Percentiles rank a stretch among this genome's conserved stretches.
Evolutionary conservation across 2,797 vertebrate genomes (phyloP).

Genomic region (Emys orbicularis): DNA sequence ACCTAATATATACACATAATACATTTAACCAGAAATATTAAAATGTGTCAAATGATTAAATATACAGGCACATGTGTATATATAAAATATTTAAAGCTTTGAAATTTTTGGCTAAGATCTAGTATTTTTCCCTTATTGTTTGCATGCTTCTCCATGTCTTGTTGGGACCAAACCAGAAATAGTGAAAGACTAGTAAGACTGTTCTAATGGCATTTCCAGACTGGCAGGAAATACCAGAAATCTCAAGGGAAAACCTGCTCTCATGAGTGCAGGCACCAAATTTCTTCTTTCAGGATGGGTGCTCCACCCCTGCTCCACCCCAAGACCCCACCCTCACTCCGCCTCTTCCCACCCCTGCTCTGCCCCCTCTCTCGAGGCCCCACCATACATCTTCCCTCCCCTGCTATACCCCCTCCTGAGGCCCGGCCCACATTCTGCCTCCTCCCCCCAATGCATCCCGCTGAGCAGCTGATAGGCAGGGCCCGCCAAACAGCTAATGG

Average conservation of each 20-base stretch:
- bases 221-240: neutral
- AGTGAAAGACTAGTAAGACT: neutral
- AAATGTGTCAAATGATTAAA: neutral
- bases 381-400: no score
- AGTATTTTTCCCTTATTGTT: neutral
- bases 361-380: no score
- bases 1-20: fast-evolving
- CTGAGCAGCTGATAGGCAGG: no score
- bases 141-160: neutral
- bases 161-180: neutral
- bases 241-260: neutral
- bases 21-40: neutral
- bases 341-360: no score
- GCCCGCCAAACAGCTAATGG: no score
- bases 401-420: fast-evolving
- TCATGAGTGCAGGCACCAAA: no score
- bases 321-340: no score
- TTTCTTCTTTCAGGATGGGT: no score
- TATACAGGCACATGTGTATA: neutral
- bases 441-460: no score
- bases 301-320: no score
- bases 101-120: no score
- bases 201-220: neutral
- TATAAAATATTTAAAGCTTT: neutral
- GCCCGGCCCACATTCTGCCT: no score